Percentiles rank a stretch among this genome's conserved stretches.
Conservation (phyloP, 2,113 vertebrate species). For the Bujurquina vittata region DNA sequence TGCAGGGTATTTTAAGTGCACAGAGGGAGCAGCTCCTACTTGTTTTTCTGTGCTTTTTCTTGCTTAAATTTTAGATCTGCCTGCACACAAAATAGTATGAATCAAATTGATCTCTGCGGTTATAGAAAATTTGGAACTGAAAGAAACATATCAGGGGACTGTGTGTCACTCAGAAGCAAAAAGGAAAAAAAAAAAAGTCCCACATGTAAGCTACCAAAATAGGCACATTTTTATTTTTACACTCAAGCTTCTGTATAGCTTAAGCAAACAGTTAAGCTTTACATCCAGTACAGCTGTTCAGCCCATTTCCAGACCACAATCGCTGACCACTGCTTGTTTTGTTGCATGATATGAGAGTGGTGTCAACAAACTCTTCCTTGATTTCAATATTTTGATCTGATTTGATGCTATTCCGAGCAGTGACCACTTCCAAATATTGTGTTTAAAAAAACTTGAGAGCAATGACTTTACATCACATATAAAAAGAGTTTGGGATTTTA, state of each 20-base stretch:
- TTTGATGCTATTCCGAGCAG: no score
- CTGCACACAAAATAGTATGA: neutral
- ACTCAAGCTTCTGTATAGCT: neutral
- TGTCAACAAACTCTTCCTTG: no score
- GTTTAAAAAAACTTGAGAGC: no score
- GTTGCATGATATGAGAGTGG: no score
- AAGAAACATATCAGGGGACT: neutral
- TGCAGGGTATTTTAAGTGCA: neutral
- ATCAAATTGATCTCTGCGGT: neutral
- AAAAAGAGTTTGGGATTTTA: no score
- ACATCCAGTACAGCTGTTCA: neutral
- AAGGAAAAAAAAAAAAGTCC: neutral
- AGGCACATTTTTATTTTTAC: neutral
- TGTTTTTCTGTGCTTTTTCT: neutral
- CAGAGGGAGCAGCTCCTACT: accelerated
- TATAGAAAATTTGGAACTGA: neutral
- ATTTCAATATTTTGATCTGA: no score
- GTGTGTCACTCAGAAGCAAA: neutral
- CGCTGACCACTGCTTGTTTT: neutral
- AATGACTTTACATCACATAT: no score
- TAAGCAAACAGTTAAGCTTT: neutral
- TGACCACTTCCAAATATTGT: no score
- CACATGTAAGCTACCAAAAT: neutral
- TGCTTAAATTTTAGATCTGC: neutral
- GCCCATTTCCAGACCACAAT: neutral